phyloP scores from a whole-genome alignment of 1,140 invertebrate species.

The Centruroides sculpturatus region DNA sequence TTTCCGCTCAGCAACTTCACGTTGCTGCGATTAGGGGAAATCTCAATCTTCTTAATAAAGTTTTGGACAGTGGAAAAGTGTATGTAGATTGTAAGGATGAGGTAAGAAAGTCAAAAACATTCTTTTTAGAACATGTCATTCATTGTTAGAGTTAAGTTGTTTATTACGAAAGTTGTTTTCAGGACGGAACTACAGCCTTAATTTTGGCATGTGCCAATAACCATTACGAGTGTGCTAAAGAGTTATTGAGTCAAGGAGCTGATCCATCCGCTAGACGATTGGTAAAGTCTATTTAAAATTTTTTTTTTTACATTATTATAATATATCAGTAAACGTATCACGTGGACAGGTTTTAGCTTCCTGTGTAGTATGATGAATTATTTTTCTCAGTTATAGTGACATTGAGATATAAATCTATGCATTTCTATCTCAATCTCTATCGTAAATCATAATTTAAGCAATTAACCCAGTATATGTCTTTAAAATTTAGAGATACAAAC shows the following conservation, averaged over 20 bases:
- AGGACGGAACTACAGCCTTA: slow-evolving; percentile 12
- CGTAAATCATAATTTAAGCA: too few species aligned
- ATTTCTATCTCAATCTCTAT: too few species aligned
- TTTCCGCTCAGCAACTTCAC: slow-evolving; percentile 77
- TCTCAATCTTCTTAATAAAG: slow-evolving; percentile 49
- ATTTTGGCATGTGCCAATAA: slow-evolving; percentile 78
- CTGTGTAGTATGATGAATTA: too few species aligned
- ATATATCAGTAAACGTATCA: too few species aligned
- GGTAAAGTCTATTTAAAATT: slow-evolving; percentile 34
- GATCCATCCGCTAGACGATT: slow-evolving; percentile 62
- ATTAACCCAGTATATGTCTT: too few species aligned
- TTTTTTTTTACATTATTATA: too few species aligned
- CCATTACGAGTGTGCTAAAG: slow-evolving; percentile 67
- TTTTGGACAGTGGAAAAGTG: slow-evolving; percentile 71
- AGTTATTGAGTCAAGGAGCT: slow-evolving; percentile 75
- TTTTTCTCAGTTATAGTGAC: too few species aligned
- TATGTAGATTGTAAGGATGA: slow-evolving; percentile 85
- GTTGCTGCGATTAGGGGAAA: slow-evolving; percentile 72
- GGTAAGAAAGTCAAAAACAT: slow-evolving; percentile 37
- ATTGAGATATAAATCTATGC: too few species aligned
- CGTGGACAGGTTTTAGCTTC: too few species aligned
- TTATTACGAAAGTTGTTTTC: slow-evolving; percentile 8
- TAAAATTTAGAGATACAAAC: too few species aligned
- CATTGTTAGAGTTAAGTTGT: too few species aligned
- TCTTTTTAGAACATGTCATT: too few species aligned